A percentile compares a stretch with the other conserved stretches of the same genome.
Conservation (phyloP, 1,140 invertebrate species). For the Eupeodes corollae region DNA sequence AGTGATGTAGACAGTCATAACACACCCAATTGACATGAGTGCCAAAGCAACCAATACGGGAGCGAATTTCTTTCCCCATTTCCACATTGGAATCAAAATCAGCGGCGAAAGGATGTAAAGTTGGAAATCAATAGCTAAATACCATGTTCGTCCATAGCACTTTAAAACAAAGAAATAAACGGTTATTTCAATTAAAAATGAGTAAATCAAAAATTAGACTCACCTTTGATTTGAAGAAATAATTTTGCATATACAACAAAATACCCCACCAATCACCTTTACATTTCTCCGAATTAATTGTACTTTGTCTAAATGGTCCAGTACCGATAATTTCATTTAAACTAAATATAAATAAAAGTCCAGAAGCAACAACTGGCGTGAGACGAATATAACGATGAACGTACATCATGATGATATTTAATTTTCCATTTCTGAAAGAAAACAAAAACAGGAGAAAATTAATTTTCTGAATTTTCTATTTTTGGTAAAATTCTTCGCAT, state of each 20-base stretch:
- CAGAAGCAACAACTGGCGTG: slow-evolving; percentile 29
- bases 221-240: slow-evolving; percentile 23
- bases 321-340: slow-evolving; percentile 42
- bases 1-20: background rate
- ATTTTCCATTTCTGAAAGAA: slow-evolving; percentile 10
- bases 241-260: slow-evolving; percentile 75
- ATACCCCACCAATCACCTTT: slow-evolving; percentile 74
- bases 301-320: slow-evolving; percentile 47
- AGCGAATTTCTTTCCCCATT: too few relatives aligned
- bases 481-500: too few relatives aligned
- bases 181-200: too few relatives aligned
- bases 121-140: too few relatives aligned
- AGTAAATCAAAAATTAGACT: too few relatives aligned
- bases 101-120: too few relatives aligned
- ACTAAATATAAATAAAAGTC: slow-evolving; percentile 44
- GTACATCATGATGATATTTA: slow-evolving; percentile 24
- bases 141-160: too few relatives aligned
- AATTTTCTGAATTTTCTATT: slow-evolving; percentile 16
- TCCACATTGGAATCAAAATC: too few relatives aligned
- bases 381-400: slow-evolving; percentile 22
- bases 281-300: slow-evolving; percentile 46
- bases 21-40: background rate
- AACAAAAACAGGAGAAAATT: background rate
- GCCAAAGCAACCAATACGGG: background rate
- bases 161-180: slow-evolving; percentile 6